Conservation (phyloP, 1,140 invertebrate genomes). For the Holcopasites calliopsidis region DNA sequence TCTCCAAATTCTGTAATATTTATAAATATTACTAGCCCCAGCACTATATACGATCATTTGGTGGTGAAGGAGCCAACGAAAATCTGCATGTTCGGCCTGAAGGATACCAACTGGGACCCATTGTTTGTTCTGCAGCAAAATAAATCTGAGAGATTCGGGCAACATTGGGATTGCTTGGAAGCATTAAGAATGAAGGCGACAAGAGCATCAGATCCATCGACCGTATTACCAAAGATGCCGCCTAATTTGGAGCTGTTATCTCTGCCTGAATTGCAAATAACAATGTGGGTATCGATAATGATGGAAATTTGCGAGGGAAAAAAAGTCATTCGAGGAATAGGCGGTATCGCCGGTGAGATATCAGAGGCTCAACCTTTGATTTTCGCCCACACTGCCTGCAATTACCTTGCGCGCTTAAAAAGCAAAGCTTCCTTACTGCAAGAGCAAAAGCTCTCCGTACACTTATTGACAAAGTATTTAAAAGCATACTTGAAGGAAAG, state of each 20-base stretch:
- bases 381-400: constrained; percentile 65
- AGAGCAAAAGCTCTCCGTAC: constrained; percentile 58
- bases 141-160: constrained; percentile 22
- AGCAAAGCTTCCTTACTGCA: constrained; percentile 39
- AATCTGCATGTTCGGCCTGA: constrained; percentile 66
- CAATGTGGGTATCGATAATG: constrained; percentile 74
- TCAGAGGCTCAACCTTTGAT: constrained; percentile 70
- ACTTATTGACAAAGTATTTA: constrained; percentile 70
- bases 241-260: constrained; percentile 63
- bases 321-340: constrained; percentile 49
- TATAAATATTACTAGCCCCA: constrained; percentile 70
- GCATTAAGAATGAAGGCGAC: constrained; percentile 69
- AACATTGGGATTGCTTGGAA: constrained; percentile 75
- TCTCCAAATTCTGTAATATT: constrained; percentile 68
- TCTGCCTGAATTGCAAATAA: constrained; percentile 60
- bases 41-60: constrained; percentile 72
- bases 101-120: constrained; percentile 61
- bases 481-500: constrained; percentile 70
- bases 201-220: constrained; percentile 45
- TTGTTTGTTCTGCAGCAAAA: constrained; percentile 58
- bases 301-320: constrained; percentile 66
- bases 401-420: constrained; percentile 57
- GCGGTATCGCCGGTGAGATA: constrained; percentile 61
- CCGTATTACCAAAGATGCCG: constrained; percentile 42
- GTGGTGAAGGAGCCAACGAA: constrained; percentile 70